Base-by-base conservation (phyloP, 2,888 invertebrate species). In the Habroteleia sp. region DNA sequence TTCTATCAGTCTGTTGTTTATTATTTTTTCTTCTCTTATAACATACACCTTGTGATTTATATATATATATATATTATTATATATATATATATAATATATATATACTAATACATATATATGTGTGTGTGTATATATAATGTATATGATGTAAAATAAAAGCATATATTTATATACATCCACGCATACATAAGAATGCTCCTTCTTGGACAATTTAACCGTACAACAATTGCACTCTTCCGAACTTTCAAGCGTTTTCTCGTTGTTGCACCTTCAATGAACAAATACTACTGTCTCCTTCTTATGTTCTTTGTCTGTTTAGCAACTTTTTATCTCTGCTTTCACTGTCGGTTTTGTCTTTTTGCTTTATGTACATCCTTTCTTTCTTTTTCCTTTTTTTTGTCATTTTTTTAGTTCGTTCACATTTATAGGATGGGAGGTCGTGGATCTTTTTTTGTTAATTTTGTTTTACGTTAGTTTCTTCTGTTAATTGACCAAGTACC, bases 271-370 rank as follows among this genome's bases (percentile, higher is more conserved):
- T 73, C 60, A 76, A 80, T 69, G 74, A 79, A 76, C 66, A 79
- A 71, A 75, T 72, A 76, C 76, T 78, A 58, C 71, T 56, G 50
- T 77, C 65, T 78, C 66, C 78, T 80, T 76, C 80, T 68, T 75
- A 52, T 75, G 76, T 79, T 77, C 77, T 81, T 78, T 79, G 80
- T 82, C 82, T 83, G 77, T 82, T 80, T 80, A 79, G 82, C 81
- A 79, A 80, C 74, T 80, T 83, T 82, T 83, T 77, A 78, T 77
- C 81, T 83, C 77, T 80, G 81, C 83, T 83, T 79, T 77, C 52
- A 76, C 75, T 78, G 74, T 79, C 77, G 58, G 60, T 78, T 76
- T 37, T 76, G 20, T 50, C 23, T 63, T 13, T 54, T 56, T 62
- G 48, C 58, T 71, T 71, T 65, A 33, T n/a, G 27, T n/a, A n/a